Evolutionary conservation across 2,113 vertebrate genomes (phyloP).

Genomic region (Psephotus haematonotus): DNA sequence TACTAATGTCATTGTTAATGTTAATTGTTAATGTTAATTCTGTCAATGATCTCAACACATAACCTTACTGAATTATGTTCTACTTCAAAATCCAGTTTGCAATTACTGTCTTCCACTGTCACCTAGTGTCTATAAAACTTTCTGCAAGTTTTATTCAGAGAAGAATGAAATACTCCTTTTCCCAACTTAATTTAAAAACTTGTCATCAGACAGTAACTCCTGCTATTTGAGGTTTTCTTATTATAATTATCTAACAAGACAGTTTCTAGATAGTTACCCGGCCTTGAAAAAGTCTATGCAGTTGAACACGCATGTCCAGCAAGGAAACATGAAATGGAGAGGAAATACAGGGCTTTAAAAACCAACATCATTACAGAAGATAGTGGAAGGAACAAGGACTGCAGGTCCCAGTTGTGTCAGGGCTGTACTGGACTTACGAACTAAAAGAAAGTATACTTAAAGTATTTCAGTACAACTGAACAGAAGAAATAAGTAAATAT

Average conservation of each 20-base stretch:
- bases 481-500: background rate
- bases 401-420: background rate
- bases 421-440: background rate
- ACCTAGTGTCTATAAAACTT: slow-evolving; percentile 30
- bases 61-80: background rate
- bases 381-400: background rate
- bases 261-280: background rate
- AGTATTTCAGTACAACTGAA: background rate
- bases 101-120: slow-evolving; percentile 16
- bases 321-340: background rate
- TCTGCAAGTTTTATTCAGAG: background rate
- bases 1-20: background rate
- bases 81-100: background rate
- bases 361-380: background rate
- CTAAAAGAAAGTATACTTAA: background rate
- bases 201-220: background rate
- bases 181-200: background rate
- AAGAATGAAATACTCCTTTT: background rate
- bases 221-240: background rate
- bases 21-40: background rate
- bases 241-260: background rate
- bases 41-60: background rate
- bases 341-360: background rate
- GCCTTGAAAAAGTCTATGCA: background rate
- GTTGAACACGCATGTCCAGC: background rate